These are phyloP conservation scores for Bombyx mandarina DNA, from an alignment of 1,140 invertebrate genomes.

Conservation along the genomic window DNA sequence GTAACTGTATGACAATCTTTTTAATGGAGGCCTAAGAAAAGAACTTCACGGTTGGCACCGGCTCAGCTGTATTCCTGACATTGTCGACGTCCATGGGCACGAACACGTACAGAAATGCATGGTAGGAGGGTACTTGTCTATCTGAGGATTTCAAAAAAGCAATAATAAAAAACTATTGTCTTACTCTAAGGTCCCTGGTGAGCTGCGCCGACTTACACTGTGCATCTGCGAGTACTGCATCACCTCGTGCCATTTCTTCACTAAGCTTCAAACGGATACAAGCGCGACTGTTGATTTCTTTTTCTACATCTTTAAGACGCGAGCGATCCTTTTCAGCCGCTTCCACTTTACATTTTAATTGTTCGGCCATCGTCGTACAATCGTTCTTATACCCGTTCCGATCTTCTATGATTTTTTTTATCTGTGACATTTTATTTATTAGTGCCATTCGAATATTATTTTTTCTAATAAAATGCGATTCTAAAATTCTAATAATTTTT, in stretches of 20 bases:
- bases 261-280: conserved; percentile 24
- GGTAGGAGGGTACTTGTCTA: neutral
- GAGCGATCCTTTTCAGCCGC: conserved; percentile 28
- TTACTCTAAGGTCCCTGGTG: conserved; percentile 45
- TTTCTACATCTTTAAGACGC: conserved; percentile 27
- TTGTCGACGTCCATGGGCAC: neutral
- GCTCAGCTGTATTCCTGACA: neutral
- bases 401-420: conserved; percentile 38
- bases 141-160: neutral
- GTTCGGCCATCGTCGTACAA: conserved; percentile 22
- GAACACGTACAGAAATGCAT: neutral
- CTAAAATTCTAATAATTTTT: too few species aligned
- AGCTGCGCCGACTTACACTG: conserved; percentile 34
- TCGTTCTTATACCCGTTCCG: conserved; percentile 34
- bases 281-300: conserved; percentile 29
- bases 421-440: conserved; percentile 25
- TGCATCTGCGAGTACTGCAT: conserved; percentile 27
- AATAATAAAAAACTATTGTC: neutral
- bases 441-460: neutral
- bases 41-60: neutral
- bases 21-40: neutral
- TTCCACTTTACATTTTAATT: conserved; percentile 23
- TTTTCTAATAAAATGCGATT: neutral
- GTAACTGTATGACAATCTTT: too few species aligned
- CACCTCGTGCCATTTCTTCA: conserved; percentile 28